These are phyloP conservation scores for Hypotaenidia okinawae DNA, from an alignment of 2,797 vertebrate species.

Conservation along the genomic window DNA sequence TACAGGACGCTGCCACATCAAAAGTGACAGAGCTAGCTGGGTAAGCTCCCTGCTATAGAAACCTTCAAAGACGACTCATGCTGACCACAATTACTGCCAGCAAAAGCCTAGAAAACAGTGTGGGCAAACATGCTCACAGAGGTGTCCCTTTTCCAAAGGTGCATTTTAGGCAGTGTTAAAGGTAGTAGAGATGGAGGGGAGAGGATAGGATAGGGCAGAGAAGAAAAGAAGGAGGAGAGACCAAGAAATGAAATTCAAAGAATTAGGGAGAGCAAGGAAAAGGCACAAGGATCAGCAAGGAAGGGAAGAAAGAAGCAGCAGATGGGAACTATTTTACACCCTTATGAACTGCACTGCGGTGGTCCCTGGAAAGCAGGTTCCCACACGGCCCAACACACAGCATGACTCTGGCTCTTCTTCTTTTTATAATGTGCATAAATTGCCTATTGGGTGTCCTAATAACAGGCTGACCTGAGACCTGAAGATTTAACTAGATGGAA, in stretches of 20 bases:
- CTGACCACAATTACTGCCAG: background rate
- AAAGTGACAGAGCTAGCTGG: background rate
- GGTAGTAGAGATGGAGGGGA: background rate
- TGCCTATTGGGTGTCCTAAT: background rate
- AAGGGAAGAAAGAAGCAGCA: background rate
- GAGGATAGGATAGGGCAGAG: background rate
- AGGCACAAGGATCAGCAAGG: background rate
- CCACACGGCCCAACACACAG: accelerated
- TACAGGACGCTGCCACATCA: background rate
- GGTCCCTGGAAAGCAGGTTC: too few species aligned
- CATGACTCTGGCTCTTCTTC: background rate
- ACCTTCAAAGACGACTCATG: background rate
- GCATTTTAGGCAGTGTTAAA: background rate
- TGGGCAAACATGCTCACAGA: background rate
- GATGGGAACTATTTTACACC: background rate
- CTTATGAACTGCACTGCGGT: background rate
- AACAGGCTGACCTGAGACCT: background rate
- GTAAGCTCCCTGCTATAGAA: background rate
- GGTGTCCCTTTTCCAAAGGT: background rate
- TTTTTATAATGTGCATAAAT: background rate
- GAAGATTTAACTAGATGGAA: background rate
- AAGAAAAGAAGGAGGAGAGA: background rate
- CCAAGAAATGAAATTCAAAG: background rate
- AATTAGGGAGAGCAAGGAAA: background rate
- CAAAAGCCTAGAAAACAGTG: background rate